Conservation (phyloP, 2,113 vertebrate species). For the Zapornia atra region DNA sequence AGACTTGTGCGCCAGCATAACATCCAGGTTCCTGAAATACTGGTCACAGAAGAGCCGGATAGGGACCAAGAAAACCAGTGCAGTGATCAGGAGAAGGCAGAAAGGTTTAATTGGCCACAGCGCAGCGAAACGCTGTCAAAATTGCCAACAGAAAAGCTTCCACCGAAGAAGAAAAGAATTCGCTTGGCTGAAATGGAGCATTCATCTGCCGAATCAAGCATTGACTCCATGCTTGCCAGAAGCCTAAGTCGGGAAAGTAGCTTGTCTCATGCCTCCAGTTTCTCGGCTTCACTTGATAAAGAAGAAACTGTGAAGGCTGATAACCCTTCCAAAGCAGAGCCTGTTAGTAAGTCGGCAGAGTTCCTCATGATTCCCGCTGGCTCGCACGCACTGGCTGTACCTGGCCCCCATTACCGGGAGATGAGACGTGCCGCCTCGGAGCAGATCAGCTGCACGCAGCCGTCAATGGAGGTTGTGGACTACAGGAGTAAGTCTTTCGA, state of each 20-base stretch:
- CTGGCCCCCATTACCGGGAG: slow-evolving; percentile 78
- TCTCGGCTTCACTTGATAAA: slow-evolving; percentile 93
- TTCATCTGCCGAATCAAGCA: slow-evolving; percentile 92
- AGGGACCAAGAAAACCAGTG: slow-evolving; percentile 84
- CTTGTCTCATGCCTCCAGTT: slow-evolving; percentile 91
- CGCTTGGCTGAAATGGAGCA: slow-evolving; percentile 94
- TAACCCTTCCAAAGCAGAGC: slow-evolving; percentile 80
- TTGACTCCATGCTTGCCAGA: slow-evolving; percentile 91
- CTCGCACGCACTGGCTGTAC: slow-evolving; percentile 84
- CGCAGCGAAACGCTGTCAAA: slow-evolving; percentile 95
- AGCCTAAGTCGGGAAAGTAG: slow-evolving; percentile 95
- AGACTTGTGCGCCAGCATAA: slow-evolving; percentile 94
- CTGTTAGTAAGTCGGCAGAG: slow-evolving; percentile 79
- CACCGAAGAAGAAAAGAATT: slow-evolving; percentile 97
- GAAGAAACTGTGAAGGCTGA: slow-evolving; percentile 87
- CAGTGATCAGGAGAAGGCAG: slow-evolving; percentile 84
- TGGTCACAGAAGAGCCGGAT: slow-evolving; percentile 97
- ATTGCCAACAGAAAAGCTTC: slow-evolving; percentile 94
- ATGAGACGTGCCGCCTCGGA: slow-evolving; percentile 94
- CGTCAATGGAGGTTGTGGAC: slow-evolving; percentile 87
- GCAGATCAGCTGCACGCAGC: slow-evolving; percentile 89
- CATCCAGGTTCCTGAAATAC: slow-evolving; percentile 97
- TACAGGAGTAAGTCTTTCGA: slow-evolving; percentile 97
- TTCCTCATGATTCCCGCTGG: slow-evolving; percentile 81
- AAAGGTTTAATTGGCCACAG: slow-evolving; percentile 95